Base-by-base conservation (phyloP, 2,797 vertebrate species). In the Leptodactylus fallax region DNA sequence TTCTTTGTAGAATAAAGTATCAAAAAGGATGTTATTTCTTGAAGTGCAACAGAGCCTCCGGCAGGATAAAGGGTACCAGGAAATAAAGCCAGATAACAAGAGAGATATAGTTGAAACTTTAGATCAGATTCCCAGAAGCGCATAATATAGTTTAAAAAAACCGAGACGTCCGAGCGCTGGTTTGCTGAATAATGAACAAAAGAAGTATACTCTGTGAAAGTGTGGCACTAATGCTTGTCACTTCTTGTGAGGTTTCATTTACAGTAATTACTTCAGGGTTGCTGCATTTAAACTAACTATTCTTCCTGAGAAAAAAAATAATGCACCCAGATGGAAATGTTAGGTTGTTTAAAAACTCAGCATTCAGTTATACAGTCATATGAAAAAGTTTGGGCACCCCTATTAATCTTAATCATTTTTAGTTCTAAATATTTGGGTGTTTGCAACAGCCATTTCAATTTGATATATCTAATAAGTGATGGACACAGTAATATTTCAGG, bases 11-110 rank as follows among this genome's bases (percentile, higher is more conserved):
- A 55, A 77, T 65, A 87, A 63, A 61, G 45, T 63, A 87, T 61
- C 55, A 87, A 87, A 87, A 81, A 74, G 49, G 27, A 87, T 81
- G 55, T 56, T 87, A 82, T 76, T 83, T 61, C 71, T 83, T 83
- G 27, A 83, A 67, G 45, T 77, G 55, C 67, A 74, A 58, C 14
- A 76, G 11, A 63, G 79, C 79, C 79, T 77, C 45, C 12, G 55
- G 69, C 79, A 87, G n/a, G 23, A 82, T 81, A 82, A 53, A 82
- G 69, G 56, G 79, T 55, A 47, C 80, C 45, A 83, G 49, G 12
- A 87, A 78, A 76, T 67, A 56, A 87, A 76, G 10, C 36, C 3
- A 0, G 25, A 58, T 80, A 71, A 56, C 25, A 86, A 86, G 16
- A 7, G 49, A 81, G 58, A 76, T 82, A 45, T 45, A n/a, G 79